Evolutionary conservation across 2,888 invertebrate species (phyloP).

Genomic region (Parascotia fuliginaria): DNA sequence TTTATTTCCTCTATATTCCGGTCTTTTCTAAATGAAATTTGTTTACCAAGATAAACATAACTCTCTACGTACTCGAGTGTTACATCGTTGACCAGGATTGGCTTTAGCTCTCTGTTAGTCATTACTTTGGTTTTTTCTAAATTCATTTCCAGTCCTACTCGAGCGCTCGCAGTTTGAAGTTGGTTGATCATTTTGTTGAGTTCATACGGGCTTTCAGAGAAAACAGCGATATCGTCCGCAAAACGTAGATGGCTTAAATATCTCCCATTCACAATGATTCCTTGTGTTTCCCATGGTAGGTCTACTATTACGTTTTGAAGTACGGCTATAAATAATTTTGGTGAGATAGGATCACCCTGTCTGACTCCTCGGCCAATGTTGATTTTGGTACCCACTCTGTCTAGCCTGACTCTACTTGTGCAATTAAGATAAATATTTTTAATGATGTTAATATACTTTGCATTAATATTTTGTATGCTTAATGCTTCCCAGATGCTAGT

Average conservation of each 20-base stretch:
- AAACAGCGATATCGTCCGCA: background rate
- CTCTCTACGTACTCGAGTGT: constrained; percentile 3
- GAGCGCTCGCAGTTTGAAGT: background rate
- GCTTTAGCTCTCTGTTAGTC: background rate
- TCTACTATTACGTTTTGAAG: background rate
- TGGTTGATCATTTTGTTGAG: background rate
- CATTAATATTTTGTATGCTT: background rate
- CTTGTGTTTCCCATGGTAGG: background rate
- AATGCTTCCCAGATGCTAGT: constrained; percentile 1
- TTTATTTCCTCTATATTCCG: too few species aligned
- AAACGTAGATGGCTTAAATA: background rate
- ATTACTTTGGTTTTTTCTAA: constrained; percentile 3
- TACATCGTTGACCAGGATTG: background rate
- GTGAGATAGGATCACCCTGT: background rate
- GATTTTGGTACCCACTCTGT: background rate
- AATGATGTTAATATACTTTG: background rate
- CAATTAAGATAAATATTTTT: background rate
- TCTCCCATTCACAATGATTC: background rate
- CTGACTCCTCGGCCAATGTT: background rate
- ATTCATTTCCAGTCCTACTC: background rate
- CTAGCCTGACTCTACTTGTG: background rate
- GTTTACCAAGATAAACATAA: constrained; percentile 2
- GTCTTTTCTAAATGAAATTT: constrained; percentile 1
- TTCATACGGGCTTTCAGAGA: background rate
- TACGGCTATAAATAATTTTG: background rate